phyloP scores from a whole-genome alignment of 35 echinoderm and acorn worm genomes.

The Apostichopus californicus region DNA sequence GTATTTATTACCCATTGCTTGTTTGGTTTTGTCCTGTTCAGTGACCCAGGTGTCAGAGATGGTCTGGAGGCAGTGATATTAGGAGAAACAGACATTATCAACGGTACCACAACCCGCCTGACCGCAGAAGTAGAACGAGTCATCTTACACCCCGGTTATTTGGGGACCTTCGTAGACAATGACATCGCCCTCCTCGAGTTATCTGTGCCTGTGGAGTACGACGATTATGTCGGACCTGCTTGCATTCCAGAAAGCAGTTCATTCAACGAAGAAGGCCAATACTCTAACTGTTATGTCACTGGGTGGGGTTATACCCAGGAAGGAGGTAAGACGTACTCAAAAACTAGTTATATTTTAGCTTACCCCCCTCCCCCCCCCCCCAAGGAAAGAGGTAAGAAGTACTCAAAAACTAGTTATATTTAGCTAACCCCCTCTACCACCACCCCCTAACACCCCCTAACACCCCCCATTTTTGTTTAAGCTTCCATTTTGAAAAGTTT shows the following conservation, averaged over 20 bases:
- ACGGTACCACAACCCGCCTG: conserved; percentile 13
- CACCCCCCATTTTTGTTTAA: too few relatives aligned
- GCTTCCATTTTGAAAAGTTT: too few relatives aligned
- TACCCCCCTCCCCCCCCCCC: too few relatives aligned
- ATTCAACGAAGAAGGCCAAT: conserved; percentile 2
- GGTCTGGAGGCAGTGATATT: conserved; percentile 65
- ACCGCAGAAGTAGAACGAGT: conserved; percentile 72
- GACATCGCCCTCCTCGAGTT: conserved; percentile 80
- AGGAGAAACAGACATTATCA: conserved; percentile 58
- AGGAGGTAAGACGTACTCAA: neutral
- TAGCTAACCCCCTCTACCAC: too few relatives aligned
- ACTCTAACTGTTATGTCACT: conserved; percentile 75
- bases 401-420: neutral
- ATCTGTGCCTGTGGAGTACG: conserved; percentile 42
- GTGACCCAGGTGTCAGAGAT: conserved; percentile 55
- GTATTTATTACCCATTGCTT: too few relatives aligned
- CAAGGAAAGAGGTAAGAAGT: conserved; percentile 20
- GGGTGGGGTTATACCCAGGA: conserved; percentile 89
- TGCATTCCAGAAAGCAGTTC: conserved; percentile 56
- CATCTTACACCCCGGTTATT: conserved; percentile 63
- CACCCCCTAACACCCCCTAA: too few relatives aligned
- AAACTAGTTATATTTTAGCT: too few relatives aligned
- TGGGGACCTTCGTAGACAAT: conserved; percentile 62
- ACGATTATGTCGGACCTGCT: conserved; percentile 55
- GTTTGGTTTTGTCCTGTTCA: neutral